phyloP scores from a whole-genome alignment of 2,888 invertebrate genomes.

The Pristionchus arcanus region DNA sequence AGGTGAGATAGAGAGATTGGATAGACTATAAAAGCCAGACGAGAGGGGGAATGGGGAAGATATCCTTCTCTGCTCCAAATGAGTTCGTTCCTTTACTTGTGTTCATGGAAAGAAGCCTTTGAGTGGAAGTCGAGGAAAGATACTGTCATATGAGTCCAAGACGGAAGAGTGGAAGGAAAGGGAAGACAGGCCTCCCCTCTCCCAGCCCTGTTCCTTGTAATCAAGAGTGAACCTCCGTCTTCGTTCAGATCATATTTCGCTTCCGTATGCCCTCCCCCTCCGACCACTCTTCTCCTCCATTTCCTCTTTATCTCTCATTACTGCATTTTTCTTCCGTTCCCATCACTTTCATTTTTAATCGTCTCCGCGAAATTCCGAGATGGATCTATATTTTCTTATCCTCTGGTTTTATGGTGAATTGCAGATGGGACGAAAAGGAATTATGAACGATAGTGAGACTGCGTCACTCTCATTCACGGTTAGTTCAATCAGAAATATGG shows the following conservation, averaged over 20 bases:
- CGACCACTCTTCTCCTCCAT: background rate
- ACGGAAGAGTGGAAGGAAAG: background rate
- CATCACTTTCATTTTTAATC: background rate
- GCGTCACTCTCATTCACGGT: background rate
- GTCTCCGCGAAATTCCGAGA: constrained; percentile 1
- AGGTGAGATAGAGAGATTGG: constrained; percentile 30
- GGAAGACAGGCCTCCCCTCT: background rate
- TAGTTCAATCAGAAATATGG: background rate
- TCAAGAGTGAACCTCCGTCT: background rate
- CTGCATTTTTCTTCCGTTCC: background rate
- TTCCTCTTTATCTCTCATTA: constrained; percentile 24
- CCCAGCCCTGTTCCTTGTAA: background rate
- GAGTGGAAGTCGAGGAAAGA: background rate
- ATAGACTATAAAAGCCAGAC: constrained; percentile 27
- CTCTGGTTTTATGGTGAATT: background rate
- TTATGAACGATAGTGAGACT: background rate
- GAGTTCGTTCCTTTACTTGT: constrained; percentile 22
- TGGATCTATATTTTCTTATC: background rate
- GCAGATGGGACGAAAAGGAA: constrained; percentile 1
- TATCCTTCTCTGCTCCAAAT: constrained; percentile 29
- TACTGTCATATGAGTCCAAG: constrained; percentile 40
- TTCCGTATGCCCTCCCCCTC: background rate
- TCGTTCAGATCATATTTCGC: constrained; percentile 1
- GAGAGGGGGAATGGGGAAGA: constrained; percentile 1
- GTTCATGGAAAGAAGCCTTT: background rate